phyloP scores from a whole-genome alignment of 35 echinoderm and acorn worm species.

The Antedon bifida region DNA sequence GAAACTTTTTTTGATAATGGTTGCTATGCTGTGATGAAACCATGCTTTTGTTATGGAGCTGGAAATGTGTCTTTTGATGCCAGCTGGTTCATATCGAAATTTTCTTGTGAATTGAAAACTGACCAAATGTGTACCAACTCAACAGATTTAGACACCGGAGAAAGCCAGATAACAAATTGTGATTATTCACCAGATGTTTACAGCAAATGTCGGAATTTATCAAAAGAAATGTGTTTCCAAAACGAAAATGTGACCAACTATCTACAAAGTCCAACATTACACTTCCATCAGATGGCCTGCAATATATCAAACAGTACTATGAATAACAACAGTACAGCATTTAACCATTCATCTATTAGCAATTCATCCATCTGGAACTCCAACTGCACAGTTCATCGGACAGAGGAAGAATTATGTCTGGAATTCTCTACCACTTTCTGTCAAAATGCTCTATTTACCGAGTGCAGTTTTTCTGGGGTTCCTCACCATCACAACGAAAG shows the following conservation, averaged over 20 bases:
- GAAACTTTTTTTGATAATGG: constrained; percentile 36
- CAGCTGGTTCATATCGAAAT: not conserved
- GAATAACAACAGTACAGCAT: not conserved
- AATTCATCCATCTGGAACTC: not conserved
- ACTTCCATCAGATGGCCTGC: not conserved
- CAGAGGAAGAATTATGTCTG: not conserved
- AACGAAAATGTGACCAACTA: not conserved
- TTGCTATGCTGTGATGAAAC: constrained; percentile 1
- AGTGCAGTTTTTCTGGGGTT: not conserved
- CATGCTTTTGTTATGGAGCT: not conserved
- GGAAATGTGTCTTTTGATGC: not conserved
- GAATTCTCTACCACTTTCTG: not conserved
- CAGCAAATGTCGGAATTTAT: not conserved
- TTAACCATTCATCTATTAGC: not conserved
- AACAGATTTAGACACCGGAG: not conserved
- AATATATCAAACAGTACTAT: not conserved
- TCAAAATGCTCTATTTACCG: not conserved
- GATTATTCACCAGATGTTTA: not conserved
- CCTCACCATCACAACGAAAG: not conserved
- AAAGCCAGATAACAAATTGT: not conserved
- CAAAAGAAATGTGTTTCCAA: not conserved
- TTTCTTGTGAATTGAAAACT: not conserved
- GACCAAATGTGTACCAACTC: not conserved
- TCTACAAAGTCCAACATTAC: not conserved
- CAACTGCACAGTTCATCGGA: not conserved